These are phyloP conservation scores for Coelinius sp. DNA, from an alignment of 2,888 invertebrate genomes.

Conservation along the genomic window DNA sequence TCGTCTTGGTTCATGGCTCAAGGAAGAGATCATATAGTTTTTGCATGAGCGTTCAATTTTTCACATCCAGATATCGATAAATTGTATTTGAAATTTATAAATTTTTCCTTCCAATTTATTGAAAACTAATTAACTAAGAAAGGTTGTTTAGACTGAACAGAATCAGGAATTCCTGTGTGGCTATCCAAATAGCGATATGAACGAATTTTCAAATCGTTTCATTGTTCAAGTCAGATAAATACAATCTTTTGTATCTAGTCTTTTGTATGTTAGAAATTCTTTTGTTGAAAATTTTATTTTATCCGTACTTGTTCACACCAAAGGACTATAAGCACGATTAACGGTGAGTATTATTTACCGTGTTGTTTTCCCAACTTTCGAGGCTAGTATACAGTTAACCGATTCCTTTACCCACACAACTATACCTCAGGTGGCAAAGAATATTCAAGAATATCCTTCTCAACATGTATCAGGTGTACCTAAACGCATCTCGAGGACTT, in stretches of 20 bases:
- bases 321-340: constrained; percentile 28
- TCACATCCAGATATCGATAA: not conserved
- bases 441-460: constrained; percentile 29
- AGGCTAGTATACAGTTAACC: constrained; percentile 36
- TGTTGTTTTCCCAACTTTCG: constrained; percentile 32
- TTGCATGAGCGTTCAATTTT: not conserved
- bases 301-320: constrained; percentile 26
- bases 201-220: not conserved
- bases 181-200: too few species aligned
- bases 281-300: constrained; percentile 10
- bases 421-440: constrained; percentile 27
- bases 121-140: too few species aligned
- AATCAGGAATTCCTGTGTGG: too few species aligned
- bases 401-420: constrained; percentile 11
- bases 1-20: not conserved
- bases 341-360: constrained; percentile 34
- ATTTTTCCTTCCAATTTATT: too few species aligned
- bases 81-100: not conserved
- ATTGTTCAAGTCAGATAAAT: not conserved
- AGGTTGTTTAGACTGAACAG: too few species aligned
- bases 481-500: not conserved
- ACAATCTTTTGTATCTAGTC: not conserved
- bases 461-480: constrained; percentile 31
- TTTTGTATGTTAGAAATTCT: not conserved
- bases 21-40: not conserved